Conservation (phyloP, 2,113 vertebrate genomes). For the Salvelinus sp. region DNA sequence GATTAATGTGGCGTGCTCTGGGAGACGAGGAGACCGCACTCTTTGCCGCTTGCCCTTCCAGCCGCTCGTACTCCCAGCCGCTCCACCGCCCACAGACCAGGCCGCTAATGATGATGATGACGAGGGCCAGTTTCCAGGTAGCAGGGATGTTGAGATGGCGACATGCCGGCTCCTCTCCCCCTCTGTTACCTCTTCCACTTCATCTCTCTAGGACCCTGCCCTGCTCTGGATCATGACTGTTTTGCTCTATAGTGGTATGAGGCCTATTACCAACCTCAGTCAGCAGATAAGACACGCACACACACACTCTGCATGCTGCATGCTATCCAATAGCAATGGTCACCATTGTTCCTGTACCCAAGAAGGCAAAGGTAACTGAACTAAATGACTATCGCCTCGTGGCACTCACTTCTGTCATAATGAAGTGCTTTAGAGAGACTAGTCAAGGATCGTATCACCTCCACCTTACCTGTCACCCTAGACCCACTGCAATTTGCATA, state of each 20-base stretch:
- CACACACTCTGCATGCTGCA: no score
- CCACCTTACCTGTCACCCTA: no score
- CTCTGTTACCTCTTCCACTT: background rate
- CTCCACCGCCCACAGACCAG: background rate
- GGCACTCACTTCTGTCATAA: no score
- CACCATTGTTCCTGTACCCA: no score
- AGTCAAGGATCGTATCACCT: no score
- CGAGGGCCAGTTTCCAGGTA: constrained; percentile 14
- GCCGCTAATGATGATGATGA: background rate
- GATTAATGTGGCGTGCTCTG: constrained; percentile 35
- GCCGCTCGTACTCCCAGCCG: background rate
- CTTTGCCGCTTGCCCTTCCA: background rate
- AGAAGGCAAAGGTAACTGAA: no score
- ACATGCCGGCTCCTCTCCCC: no score
- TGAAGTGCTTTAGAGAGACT: no score
- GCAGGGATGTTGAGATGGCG: constrained; percentile 5
- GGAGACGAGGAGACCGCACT: constrained; percentile 15
- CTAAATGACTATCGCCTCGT: no score
- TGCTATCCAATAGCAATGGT: no score
- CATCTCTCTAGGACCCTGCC: background rate
- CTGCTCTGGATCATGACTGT: background rate
- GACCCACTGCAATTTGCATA: no score
- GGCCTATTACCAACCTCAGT: background rate
- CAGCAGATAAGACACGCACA: background rate
- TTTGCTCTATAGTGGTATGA: background rate